phyloP scores from a whole-genome alignment of 2,113 vertebrate genomes.

The Cephalopholis sonnerati region DNA sequence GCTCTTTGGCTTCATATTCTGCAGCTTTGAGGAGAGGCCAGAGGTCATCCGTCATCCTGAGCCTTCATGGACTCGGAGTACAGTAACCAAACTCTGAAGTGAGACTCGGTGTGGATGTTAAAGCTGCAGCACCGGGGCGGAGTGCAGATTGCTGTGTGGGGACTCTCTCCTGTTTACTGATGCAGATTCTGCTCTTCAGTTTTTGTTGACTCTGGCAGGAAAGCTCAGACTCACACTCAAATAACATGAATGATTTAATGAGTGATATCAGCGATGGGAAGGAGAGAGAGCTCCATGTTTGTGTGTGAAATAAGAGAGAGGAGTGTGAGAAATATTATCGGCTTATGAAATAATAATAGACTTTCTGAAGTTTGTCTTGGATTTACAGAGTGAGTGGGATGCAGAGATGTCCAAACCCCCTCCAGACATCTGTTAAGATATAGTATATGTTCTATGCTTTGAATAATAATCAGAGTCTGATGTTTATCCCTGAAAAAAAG shows the following conservation, averaged over 20 bases:
- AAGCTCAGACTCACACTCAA: constrained; percentile 25
- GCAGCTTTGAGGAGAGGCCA: constrained; percentile 56
- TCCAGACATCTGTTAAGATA: not conserved
- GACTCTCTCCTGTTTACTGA: constrained; percentile 61
- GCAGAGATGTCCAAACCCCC: not conserved
- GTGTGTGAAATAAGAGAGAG: not conserved
- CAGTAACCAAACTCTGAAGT: constrained; percentile 26
- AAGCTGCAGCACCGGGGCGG: constrained; percentile 20
- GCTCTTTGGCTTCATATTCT: constrained; percentile 25
- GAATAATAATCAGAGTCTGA: not conserved
- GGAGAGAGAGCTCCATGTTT: not conserved
- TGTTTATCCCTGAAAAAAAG: not conserved
- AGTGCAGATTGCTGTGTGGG: constrained; percentile 30
- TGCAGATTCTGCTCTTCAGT: constrained; percentile 51
- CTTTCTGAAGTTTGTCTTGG: not conserved
- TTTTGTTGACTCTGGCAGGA: constrained; percentile 59
- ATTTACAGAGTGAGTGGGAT: not conserved
- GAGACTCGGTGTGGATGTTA: constrained; percentile 19
- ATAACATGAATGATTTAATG: constrained; percentile 56
- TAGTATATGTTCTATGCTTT: not conserved
- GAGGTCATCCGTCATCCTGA: constrained; percentile 66
- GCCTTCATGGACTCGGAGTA: constrained; percentile 46
- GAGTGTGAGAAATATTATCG: constrained; percentile 35
- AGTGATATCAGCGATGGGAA: constrained; percentile 27
- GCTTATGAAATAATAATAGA: not conserved